These are phyloP conservation scores for Nycticryphes semicollaris DNA, from an alignment of 2,113 vertebrate species.

Conservation along the genomic window DNA sequence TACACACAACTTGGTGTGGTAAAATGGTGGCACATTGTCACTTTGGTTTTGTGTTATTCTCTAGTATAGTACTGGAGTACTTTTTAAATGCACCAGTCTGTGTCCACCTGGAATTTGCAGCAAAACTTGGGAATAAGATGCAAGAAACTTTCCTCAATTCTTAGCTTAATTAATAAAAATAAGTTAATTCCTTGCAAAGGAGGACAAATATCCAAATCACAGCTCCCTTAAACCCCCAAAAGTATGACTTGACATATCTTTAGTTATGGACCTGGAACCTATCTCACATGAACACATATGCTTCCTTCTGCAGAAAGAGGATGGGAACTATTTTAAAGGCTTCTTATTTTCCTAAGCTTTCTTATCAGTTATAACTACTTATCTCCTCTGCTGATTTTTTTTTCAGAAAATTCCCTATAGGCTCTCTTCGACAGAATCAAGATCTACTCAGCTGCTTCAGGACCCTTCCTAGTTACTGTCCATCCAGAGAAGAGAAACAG, in stretches of 20 bases:
- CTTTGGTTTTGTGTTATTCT: background rate
- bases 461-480: background rate
- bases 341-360: background rate
- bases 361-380: background rate
- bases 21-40: background rate
- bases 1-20: background rate
- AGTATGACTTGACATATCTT: background rate
- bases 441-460: background rate
- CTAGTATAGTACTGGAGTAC: background rate
- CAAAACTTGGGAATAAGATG: background rate
- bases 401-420: background rate
- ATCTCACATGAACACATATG: background rate
- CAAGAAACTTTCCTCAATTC: background rate
- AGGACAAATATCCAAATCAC: background rate
- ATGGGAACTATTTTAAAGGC: background rate
- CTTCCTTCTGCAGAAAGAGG: background rate
- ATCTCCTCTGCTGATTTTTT: background rate
- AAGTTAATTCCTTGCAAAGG: background rate
- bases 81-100: background rate
- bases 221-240: accelerated
- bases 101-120: background rate
- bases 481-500: background rate
- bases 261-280: background rate
- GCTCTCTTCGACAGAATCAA: background rate
- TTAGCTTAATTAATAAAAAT: background rate